Evolutionary conservation across 2,888 invertebrate genomes (phyloP).

Genomic region (Philaethria dido): DNA sequence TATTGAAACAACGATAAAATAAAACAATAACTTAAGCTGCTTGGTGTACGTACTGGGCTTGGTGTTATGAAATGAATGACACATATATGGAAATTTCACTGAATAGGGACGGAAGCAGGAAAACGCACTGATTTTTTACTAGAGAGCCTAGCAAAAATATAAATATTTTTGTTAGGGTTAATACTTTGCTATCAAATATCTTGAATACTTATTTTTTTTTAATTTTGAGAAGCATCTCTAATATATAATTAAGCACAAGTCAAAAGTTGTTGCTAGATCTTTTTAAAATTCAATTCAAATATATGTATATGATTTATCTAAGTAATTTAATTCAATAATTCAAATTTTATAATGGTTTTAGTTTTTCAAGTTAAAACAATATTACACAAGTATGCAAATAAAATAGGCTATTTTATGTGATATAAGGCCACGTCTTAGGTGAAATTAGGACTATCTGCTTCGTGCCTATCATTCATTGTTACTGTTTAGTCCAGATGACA

Average conservation of each 20-base stretch:
- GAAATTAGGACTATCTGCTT: neutral
- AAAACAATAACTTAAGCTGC: neutral
- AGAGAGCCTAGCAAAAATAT: neutral
- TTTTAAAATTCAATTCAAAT: too few relatives aligned
- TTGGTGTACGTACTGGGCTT: neutral
- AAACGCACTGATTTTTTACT: neutral
- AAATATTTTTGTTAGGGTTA: neutral
- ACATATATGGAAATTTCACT: too few relatives aligned
- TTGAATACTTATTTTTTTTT: neutral
- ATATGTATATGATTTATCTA: too few relatives aligned
- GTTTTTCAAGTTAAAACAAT: too few relatives aligned
- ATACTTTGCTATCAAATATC: neutral
- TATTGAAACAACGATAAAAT: too few relatives aligned
- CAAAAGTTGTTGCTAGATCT: too few relatives aligned
- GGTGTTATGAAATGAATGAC: neutral
- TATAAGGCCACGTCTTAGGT: neutral
- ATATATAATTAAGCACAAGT: too few relatives aligned
- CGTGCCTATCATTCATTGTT: neutral
- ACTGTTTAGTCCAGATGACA: conserved; percentile 7
- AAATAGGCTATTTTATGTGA: neutral
- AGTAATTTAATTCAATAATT: too few relatives aligned
- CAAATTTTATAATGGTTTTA: too few relatives aligned
- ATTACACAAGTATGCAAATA: too few relatives aligned
- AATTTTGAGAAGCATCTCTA: too few relatives aligned
- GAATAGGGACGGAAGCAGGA: neutral